Conservation (phyloP, 2,888 invertebrate genomes). For the Falcaria lacertinaria region DNA sequence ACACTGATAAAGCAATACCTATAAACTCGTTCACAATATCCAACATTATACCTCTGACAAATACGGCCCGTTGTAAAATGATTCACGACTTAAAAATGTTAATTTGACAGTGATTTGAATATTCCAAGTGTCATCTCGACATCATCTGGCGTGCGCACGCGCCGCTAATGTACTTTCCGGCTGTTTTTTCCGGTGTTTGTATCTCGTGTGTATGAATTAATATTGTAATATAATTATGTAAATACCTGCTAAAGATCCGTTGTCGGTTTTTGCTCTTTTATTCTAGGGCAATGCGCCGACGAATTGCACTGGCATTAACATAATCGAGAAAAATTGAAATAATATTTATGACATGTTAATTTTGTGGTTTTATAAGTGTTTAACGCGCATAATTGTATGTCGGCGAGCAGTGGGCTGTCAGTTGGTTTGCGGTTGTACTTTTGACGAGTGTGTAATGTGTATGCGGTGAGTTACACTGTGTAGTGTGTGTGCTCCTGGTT, state of each 20-base stretch:
- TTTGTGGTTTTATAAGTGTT: constrained; percentile 60
- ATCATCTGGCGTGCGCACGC: constrained; percentile 34
- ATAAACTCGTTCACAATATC: background rate
- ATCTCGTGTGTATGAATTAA: constrained; percentile 43
- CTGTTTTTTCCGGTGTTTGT: constrained; percentile 37
- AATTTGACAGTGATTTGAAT: constrained; percentile 37
- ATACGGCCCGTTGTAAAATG: constrained; percentile 29
- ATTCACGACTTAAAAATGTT: constrained; percentile 46
- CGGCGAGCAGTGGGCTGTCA: constrained; percentile 28
- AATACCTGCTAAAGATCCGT: constrained; percentile 60
- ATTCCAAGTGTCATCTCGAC: constrained; percentile 33
- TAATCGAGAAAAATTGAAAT: constrained; percentile 71
- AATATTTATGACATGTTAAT: constrained; percentile 76
- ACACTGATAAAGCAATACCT: background rate
- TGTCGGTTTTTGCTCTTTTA: constrained; percentile 58
- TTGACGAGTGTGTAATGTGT: constrained; percentile 32
- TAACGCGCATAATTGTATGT: constrained; percentile 65
- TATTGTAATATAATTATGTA: constrained; percentile 70
- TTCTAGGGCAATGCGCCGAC: constrained; percentile 57
- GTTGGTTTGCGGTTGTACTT: constrained; percentile 33
- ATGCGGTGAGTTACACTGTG: constrained; percentile 24
- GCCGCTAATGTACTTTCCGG: constrained; percentile 39
- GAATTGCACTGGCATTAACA: constrained; percentile 48
- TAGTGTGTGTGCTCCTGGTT: constrained; percentile 24
- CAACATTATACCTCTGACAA: background rate